Conservation (phyloP, 2,888 invertebrate genomes). For the Synanthedon myopaeformis region DNA sequence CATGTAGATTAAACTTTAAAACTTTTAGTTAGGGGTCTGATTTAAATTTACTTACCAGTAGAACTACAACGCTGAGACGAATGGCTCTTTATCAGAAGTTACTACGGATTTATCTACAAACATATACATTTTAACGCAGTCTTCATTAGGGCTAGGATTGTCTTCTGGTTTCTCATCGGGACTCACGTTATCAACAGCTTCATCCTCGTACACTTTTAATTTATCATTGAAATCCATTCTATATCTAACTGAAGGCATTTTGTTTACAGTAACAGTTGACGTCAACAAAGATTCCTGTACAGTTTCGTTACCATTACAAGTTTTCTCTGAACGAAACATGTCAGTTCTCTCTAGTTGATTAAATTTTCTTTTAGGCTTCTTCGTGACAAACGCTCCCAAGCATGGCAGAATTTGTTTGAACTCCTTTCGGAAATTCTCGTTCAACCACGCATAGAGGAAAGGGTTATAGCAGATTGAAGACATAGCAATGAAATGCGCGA, state of each 20-base stretch:
- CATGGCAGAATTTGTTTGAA: constrained; percentile 83
- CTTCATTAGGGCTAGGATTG: constrained; percentile 53
- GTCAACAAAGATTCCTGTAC: constrained; percentile 59
- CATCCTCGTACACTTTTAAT: constrained; percentile 36
- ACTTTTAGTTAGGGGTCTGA: not conserved
- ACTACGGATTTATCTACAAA: constrained; percentile 56
- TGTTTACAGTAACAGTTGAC: constrained; percentile 52
- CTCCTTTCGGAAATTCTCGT: constrained; percentile 93
- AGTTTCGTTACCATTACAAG: constrained; percentile 63
- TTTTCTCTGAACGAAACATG: constrained; percentile 58
- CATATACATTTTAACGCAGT: constrained; percentile 64
- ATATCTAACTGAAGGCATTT: constrained; percentile 55
- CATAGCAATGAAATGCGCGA: constrained; percentile 90
- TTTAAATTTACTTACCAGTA: constrained; percentile 31
- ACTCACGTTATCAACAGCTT: constrained; percentile 46
- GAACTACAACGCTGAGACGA: constrained; percentile 55
- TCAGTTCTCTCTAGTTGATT: constrained; percentile 59
- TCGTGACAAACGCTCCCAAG: constrained; percentile 60
- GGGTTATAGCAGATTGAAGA: constrained; percentile 95
- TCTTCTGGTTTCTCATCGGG: constrained; percentile 59
- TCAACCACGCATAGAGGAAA: constrained; percentile 95
- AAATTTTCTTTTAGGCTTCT: constrained; percentile 45
- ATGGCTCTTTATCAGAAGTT: constrained; percentile 56
- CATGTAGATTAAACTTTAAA: not conserved
- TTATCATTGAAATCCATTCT: constrained; percentile 55